Evolutionary conservation across 2,797 vertebrate species (phyloP), one percentile per base, ranked within the genome.

Genomic region (Cirrhinus molitorella): DNA sequence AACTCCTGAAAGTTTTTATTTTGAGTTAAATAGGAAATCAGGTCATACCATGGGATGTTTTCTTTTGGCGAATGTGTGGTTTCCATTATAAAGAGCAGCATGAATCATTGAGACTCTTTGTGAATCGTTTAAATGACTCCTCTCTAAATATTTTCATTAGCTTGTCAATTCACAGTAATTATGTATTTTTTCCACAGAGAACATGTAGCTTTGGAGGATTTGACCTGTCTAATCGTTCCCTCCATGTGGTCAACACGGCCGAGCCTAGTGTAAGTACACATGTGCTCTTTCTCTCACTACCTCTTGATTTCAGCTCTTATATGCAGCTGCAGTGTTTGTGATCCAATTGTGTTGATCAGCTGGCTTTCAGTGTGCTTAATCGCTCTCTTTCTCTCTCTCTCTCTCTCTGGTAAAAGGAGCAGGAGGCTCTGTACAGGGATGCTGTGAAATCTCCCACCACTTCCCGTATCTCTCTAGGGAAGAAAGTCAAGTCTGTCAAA

Each of bases 131-230:
- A 13, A 53, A 40, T 31, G 57, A 47, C 40, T 13, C 17, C 17
- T 43, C 16, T 61, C 12, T 81, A 23, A 61, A n/a, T 72, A 47
- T 37, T 59, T 73, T 49, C 0, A 57, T 75, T 17, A 80, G 14
- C 31, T 73, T 45, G 31, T 80, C 47, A 55, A 13, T 88, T 80
- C 86, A 82, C 68, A 86, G 25, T 74, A 25, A 65, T 72, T 23
- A 7, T n/a, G 5, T 80, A 34, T 81, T 77, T 87, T 87, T 77
- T 85, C 76, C 90, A 28, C 95, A 99, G 98, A 98, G 98, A 93
- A 99, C 98, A 6, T 99, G 98, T 92, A 99, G 98, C 91, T 99
- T 99, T 57, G 98, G 98, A 90, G 98, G 98, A 79, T 99, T 99
- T 80, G 98, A 99, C 94, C 91, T 99, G 93, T 96, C 97, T 68